Conservation (phyloP, 2,797 vertebrate species). For the Micropoecilia bifurca region DNA sequence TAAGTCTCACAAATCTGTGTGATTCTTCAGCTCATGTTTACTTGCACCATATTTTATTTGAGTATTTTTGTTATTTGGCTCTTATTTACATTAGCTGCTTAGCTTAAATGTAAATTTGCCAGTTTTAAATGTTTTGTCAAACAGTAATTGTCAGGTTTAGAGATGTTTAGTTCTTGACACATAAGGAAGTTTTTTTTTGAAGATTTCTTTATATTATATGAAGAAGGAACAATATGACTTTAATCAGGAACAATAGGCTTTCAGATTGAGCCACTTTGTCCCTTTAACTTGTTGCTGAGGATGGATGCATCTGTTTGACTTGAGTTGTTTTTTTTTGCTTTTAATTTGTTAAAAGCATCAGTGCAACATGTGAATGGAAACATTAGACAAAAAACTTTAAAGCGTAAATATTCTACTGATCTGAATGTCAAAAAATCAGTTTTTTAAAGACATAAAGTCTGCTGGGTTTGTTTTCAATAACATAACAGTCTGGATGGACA, state of each 20-base stretch:
- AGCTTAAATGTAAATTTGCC: not conserved
- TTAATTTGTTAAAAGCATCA: too few species aligned
- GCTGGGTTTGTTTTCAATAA: not conserved
- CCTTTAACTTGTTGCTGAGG: not conserved
- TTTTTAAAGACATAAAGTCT: not conserved
- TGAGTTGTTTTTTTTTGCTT: not conserved
- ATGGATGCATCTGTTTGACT: not conserved
- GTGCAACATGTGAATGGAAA: not conserved
- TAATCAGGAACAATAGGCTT: not conserved
- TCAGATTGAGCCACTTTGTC: not conserved
- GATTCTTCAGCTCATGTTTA: not conserved
- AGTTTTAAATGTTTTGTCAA: not conserved
- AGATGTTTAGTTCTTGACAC: too few species aligned
- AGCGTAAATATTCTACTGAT: not conserved
- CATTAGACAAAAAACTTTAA: not conserved
- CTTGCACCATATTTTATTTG: not conserved
- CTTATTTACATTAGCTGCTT: not conserved
- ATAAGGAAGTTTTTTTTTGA: not conserved
- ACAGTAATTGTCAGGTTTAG: too few species aligned
- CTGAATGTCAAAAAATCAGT: not conserved
- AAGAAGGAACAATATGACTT: not conserved
- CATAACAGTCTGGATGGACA: not conserved
- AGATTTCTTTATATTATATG: not conserved
- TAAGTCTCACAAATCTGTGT: not conserved
- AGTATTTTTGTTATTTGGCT: not conserved